A percentile compares a stretch with the other conserved stretches of the same genome.
phyloP scores from a whole-genome alignment of 2,797 vertebrate genomes.

The Anolis apletophallus region DNA sequence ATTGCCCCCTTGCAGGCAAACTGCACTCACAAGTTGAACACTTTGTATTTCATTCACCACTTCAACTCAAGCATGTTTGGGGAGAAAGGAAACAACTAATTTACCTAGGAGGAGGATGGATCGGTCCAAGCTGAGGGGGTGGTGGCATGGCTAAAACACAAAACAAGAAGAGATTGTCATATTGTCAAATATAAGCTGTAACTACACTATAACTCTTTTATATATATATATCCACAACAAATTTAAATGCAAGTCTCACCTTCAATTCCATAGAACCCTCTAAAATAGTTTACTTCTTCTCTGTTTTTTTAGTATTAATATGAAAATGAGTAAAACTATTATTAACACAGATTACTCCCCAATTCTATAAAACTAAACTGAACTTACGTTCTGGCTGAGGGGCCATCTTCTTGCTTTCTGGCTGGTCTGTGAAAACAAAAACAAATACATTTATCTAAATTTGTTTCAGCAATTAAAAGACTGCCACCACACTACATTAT shows the following conservation, averaged over 20 bases:
- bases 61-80: background rate
- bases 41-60: background rate
- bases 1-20: background rate
- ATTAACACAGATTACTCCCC: background rate
- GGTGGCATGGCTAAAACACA: constrained; percentile 82
- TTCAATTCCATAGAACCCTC: background rate
- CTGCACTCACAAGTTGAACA: background rate
- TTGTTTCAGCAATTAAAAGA: background rate
- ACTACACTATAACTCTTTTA: background rate
- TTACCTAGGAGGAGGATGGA: constrained; percentile 90
- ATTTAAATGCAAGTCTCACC: background rate
- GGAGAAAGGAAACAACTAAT: background rate
- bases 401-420: constrained; percentile 93
- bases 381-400: constrained; percentile 86
- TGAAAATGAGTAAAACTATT: background rate
- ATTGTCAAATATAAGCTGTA: background rate
- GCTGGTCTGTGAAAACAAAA: constrained; percentile 85
- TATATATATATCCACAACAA: background rate
- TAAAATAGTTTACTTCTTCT: background rate
- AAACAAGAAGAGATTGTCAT: constrained; percentile 11
- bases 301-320: background rate
- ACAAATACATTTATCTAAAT: constrained; percentile 36
- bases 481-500: background rate
- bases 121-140: constrained; percentile 87
- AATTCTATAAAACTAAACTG: background rate